Base-by-base conservation (phyloP, 2,113 vertebrate species). In the Eulemur rufifrons region DNA sequence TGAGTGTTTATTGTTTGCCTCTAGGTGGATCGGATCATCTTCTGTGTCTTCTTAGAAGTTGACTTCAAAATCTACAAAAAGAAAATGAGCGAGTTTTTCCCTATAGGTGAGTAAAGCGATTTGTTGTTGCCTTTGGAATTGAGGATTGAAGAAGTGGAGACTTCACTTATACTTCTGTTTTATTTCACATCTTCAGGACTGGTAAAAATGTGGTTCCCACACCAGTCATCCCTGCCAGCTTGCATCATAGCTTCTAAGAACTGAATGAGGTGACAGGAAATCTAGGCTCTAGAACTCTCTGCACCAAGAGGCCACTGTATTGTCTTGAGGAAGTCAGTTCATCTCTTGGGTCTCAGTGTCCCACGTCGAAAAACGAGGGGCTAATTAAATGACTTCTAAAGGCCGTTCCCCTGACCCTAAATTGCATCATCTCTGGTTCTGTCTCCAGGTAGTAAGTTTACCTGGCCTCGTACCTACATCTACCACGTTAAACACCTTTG, bases 51-150 rank as follows among this genome's bases (percentile, higher is more conserved):
- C 98, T 99, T 99, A 96, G 99, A 99, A 98, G 99, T 99, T 17
- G 99, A 99, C 98, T 99, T 99, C 98, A 99, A 99, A 98, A 99
- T 99, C 98, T 99, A 99, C 99, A 99, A 99, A 98, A 99, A 99
- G 98, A 99, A 99, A 99, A 99, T 99, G 99, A 98, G 98, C 2
- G 98, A 99, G 47, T 98, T 99, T 97, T 99, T 99, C 98, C 98
- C 99, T 34, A 97, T 98, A 99, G 99, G 99, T 99, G 98, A 73
- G 98, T 98, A 18, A 4, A 76, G 6, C 37, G 47, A 78, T 93
- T 25, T 0, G 68, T 74, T 96, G 66, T 74, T 96, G 74, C 71
- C 78, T 93, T 95, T 95, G 82, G 68, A 82, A 42, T 76, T 56
- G 0, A 37, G 69, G 39, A 68, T 17, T 39, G 7, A 52, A 69